Base-by-base conservation (phyloP, 2,797 vertebrate species). In the Acanthurus lineatus region DNA sequence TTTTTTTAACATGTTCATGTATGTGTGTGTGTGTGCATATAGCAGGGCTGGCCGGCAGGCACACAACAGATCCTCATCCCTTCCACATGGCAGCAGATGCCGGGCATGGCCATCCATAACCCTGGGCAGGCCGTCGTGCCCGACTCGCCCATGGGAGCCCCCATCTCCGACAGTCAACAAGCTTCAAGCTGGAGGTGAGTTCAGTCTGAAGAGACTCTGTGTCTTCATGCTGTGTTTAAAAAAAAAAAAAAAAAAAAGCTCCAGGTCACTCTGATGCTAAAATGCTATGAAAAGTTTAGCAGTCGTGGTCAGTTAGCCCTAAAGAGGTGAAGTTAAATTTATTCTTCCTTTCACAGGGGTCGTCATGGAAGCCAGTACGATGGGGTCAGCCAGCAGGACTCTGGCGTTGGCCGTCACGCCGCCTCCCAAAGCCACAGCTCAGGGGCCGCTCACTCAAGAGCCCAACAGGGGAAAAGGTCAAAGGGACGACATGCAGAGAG, bases 21-120 rank as follows among this genome's bases (percentile, higher is more conserved):
- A 25, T 25, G 25, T 25, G 2, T 69, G 4, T 66, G n/a, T 82
- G 61, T 81, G 10, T 80, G 52, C 80, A 86, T 93, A 87, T 93
- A 98, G 97, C 98, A 98, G 96, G 97, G 97, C 81, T 99, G 98
- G 98, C 97, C 98, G n/a, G 96, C 96, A 49, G 97, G 97, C 69
- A 97, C 98, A 22, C 98, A 99, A 88, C 98, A 99, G 94, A 99
- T 99, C 79, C 95, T 99, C 87, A 96, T 99, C 76, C 98, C 98
- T 48, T 99, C 98, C 54, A 95, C 97, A 11, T 99, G 98, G 98
- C 98, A 99, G 92, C 98, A 99, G 93, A 96, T 99, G 95, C 97
- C 97, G 0, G 96, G 97, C 57, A 96, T 99, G 92, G 95, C 97
- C 83, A 91, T 99, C 74, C 98, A 99, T 83, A 97, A 97, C 90